phyloP scores from a whole-genome alignment of 2,797 vertebrate genomes.

The Parotocinclus haroldoi region DNA sequence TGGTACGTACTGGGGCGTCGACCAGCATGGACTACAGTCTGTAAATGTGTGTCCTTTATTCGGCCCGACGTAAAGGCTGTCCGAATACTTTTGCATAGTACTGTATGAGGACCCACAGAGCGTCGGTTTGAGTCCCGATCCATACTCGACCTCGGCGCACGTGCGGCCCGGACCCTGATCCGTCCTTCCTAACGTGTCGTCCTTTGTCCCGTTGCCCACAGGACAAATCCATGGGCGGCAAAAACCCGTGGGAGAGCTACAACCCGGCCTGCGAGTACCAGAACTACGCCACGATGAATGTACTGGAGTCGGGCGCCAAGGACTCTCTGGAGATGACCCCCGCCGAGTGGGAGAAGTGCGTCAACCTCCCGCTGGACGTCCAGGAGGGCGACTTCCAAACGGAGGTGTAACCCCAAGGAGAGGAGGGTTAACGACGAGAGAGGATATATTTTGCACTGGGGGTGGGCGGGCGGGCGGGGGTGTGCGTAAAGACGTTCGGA shows the following conservation, averaged over 20 bases:
- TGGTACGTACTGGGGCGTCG: no score
- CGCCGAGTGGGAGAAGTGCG: constrained; percentile 98
- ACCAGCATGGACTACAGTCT: no score
- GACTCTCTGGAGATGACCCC: constrained; percentile 96
- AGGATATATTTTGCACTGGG: constrained; percentile 86
- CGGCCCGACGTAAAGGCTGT: no score
- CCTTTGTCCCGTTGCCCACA: constrained; percentile 64
- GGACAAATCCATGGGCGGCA: constrained; percentile 92
- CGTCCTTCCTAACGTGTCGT: neutral
- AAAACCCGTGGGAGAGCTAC: constrained; percentile 98
- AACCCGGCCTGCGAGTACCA: constrained; percentile 96
- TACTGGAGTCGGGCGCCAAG: constrained; percentile 94
- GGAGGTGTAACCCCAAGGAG: constrained; percentile 87
- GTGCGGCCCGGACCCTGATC: neutral
- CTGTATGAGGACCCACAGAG: no score
- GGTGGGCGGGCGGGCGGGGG: no score
- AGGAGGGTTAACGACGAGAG: constrained; percentile 9
- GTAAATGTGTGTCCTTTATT: no score
- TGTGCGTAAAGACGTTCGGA: constrained; percentile 84
- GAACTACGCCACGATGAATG: constrained; percentile 98
- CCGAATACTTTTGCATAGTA: no score
- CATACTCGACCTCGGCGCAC: no score
- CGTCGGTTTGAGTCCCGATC: no score
- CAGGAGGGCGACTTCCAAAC: constrained; percentile 99
- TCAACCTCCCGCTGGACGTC: constrained; percentile 96